Conservation (phyloP, 1,140 invertebrate genomes). For the Potamilus streckersoni region DNA sequence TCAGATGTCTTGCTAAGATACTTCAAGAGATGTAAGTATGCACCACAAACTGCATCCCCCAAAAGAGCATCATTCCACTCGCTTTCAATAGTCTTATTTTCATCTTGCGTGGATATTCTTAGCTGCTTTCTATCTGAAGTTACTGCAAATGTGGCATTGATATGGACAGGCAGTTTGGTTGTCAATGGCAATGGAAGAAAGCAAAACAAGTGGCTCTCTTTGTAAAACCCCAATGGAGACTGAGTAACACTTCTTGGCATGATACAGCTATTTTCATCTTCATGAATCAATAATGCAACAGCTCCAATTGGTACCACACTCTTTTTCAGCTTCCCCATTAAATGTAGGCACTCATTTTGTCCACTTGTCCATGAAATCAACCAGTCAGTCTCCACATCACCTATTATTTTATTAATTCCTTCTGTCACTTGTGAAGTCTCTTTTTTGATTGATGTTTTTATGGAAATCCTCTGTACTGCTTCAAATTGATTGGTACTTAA, state of each 20-base stretch:
- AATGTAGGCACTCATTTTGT: constrained; percentile 5
- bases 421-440: background rate
- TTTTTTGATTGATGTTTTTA: background rate
- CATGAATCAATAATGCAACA: constrained; percentile 14
- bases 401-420: background rate
- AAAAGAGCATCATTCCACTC: constrained; percentile 50
- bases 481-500: background rate
- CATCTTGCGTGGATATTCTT: constrained; percentile 28
- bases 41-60: constrained; percentile 22
- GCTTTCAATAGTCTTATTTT: constrained; percentile 18
- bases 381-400: constrained; percentile 16
- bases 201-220: constrained; percentile 42
- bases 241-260: too few relatives aligned
- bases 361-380: constrained; percentile 41
- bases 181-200: constrained; percentile 43
- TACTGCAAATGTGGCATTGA: constrained; percentile 46
- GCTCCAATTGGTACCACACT: constrained; percentile 39
- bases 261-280: too few relatives aligned
- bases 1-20: too few relatives aligned
- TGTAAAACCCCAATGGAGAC: constrained; percentile 29
- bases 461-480: background rate
- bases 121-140: constrained; percentile 33
- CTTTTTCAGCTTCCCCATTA: background rate
- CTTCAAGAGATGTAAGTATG: constrained; percentile 15
- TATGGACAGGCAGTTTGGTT: constrained; percentile 39